phyloP scores from a whole-genome alignment of 1,140 invertebrate species.

The Macrobrachium rosenbergii region DNA sequence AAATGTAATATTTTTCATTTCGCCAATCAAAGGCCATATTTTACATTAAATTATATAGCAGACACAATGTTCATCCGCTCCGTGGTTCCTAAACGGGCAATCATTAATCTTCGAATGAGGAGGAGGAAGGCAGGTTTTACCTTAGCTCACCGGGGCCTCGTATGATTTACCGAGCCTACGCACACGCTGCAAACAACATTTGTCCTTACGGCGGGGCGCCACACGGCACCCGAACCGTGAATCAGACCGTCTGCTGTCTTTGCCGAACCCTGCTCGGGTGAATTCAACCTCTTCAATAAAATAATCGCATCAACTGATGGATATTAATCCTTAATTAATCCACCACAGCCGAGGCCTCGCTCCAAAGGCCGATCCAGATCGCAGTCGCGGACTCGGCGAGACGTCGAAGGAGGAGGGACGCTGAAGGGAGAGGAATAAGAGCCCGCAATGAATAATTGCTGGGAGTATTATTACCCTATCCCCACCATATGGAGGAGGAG shows the following conservation, averaged over 20 bases:
- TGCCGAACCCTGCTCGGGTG: neutral
- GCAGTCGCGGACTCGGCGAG: too few relatives aligned
- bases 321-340: neutral
- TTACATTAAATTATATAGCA: slow-evolving; percentile 43
- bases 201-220: slow-evolving; percentile 1
- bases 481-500: too few relatives aligned
- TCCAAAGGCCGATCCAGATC: too few relatives aligned
- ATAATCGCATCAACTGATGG: neutral
- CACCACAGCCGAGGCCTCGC: too few relatives aligned
- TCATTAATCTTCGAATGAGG: neutral
- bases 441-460: too few relatives aligned
- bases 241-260: neutral
- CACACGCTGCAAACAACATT: neutral
- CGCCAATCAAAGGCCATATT: slow-evolving; percentile 46
- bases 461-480: too few relatives aligned
- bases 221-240: neutral
- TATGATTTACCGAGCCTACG: slow-evolving; percentile 35
- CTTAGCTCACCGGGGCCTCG: neutral
- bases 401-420: too few relatives aligned
- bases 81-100: neutral
- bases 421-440: too few relatives aligned
- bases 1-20: slow-evolving; percentile 55
- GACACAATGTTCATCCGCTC: slow-evolving; percentile 13
- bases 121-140: neutral
- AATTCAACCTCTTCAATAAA: neutral